Evolutionary conservation across 2,113 vertebrate species (phyloP).

Genomic region (Petromus typicus): DNA sequence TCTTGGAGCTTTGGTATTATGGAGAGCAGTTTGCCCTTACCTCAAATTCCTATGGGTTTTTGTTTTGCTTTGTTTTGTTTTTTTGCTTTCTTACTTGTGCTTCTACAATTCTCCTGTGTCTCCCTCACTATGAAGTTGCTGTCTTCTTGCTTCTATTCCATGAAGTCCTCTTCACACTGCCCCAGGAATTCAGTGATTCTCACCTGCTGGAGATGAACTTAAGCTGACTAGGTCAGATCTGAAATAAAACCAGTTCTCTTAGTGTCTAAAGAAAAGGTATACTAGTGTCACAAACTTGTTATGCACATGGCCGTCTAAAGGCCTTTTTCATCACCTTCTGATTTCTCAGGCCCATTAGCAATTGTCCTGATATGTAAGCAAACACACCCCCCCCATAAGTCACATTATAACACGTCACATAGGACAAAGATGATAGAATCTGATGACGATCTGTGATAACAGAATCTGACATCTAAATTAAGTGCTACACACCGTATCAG

Average conservation of each 20-base stretch:
- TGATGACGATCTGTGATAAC: not conserved
- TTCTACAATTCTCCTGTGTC: constrained; percentile 15
- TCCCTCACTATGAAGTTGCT: not conserved
- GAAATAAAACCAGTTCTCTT: not conserved
- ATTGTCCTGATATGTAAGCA: not conserved
- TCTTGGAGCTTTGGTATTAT: not conserved
- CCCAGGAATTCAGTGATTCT: not conserved
- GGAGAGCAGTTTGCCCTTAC: not conserved
- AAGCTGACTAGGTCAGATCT: not conserved
- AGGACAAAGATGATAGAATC: constrained; percentile 38
- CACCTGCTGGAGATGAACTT: constrained; percentile 3
- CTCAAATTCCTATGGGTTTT: not conserved
- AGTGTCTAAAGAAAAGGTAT: not conserved
- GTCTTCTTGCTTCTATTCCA: constrained; percentile 47
- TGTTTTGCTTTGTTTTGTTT: too few relatives aligned
- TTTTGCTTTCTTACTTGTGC: not conserved
- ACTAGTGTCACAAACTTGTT: not conserved
- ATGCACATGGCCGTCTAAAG: not conserved
- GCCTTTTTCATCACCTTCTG: not conserved
- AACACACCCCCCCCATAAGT: not conserved
- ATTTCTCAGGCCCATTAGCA: not conserved
- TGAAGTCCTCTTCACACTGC: not conserved
- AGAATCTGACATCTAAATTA: constrained; percentile 2
- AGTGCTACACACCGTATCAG: too few relatives aligned
- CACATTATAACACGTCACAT: constrained; percentile 10